phyloP scores from a whole-genome alignment of 2,113 vertebrate genomes.

The Actenoides lindsayi region DNA sequence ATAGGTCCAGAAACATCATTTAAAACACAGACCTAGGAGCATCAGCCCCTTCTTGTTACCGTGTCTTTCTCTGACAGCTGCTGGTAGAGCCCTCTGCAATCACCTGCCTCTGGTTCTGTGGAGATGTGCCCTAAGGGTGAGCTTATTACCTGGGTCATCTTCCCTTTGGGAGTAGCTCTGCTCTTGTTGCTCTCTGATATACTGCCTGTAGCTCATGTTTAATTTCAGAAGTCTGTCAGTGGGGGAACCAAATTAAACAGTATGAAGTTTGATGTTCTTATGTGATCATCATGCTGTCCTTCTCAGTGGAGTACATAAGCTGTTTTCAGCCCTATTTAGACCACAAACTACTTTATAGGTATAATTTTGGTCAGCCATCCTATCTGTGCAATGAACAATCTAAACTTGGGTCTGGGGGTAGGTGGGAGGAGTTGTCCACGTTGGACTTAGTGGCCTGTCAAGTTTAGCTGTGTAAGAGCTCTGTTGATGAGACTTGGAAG shows the following conservation, averaged over 20 bases:
- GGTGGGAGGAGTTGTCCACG: too few species aligned
- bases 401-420: background rate
- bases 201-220: background rate
- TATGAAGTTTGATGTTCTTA: background rate
- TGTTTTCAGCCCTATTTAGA: background rate
- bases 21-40: background rate
- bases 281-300: background rate
- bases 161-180: background rate
- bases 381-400: background rate
- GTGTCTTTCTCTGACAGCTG: background rate
- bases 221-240: background rate
- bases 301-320: background rate
- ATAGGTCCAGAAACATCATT: background rate
- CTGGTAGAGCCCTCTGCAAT: background rate
- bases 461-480: background rate
- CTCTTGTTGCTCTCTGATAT: background rate
- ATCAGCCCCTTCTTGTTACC: rapidly evolving
- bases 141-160: background rate
- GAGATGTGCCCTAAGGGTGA: background rate
- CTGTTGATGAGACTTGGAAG: background rate
- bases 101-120: background rate
- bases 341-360: background rate
- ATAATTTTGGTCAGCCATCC: background rate
- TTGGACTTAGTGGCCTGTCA: background rate
- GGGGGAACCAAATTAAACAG: background rate